These are phyloP conservation scores for Protomyctophum bolini DNA, from an alignment of 2,113 vertebrate species.

Conservation along the genomic window DNA sequence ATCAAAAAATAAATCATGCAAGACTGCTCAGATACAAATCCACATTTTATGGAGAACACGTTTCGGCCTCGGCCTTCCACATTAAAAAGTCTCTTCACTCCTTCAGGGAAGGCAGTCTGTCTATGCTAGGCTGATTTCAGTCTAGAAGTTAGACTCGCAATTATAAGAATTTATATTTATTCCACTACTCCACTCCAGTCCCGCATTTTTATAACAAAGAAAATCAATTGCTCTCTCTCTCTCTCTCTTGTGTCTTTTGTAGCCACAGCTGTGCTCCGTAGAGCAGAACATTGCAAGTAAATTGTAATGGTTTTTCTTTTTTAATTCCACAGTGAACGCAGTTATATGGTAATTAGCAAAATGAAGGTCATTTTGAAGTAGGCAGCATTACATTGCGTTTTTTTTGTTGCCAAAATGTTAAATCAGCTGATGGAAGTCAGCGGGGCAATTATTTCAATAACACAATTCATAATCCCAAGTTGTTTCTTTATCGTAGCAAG, in stretches of 20 bases:
- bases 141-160: too few relatives aligned
- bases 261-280: conserved; percentile 45
- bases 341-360: conserved; percentile 59
- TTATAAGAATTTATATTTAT: neutral
- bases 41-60: too few relatives aligned
- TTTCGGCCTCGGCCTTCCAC: too few relatives aligned
- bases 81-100: conserved; percentile 13
- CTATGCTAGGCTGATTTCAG: neutral
- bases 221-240: conserved; percentile 13
- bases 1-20: too few relatives aligned
- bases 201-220: conserved; percentile 1
- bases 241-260: conserved; percentile 31
- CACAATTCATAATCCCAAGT: conserved; percentile 13
- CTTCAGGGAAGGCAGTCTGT: conserved; percentile 16
- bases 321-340: conserved; percentile 48
- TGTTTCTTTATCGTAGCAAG: conserved; percentile 54
- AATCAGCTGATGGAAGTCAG: conserved; percentile 54
- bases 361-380: conserved; percentile 50
- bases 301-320: conserved; percentile 50
- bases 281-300: conserved; percentile 59
- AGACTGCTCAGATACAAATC: too few relatives aligned
- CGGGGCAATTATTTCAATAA: conserved; percentile 50
- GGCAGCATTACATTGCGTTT: conserved; percentile 20
- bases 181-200: conserved; percentile 6
- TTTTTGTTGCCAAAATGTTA: conserved; percentile 21